A percentile compares a stretch with the other conserved stretches of the same genome.
Evolutionary conservation across 2,797 vertebrate genomes (phyloP).

Genomic region (Percopsis omiscomaycus): DNA sequence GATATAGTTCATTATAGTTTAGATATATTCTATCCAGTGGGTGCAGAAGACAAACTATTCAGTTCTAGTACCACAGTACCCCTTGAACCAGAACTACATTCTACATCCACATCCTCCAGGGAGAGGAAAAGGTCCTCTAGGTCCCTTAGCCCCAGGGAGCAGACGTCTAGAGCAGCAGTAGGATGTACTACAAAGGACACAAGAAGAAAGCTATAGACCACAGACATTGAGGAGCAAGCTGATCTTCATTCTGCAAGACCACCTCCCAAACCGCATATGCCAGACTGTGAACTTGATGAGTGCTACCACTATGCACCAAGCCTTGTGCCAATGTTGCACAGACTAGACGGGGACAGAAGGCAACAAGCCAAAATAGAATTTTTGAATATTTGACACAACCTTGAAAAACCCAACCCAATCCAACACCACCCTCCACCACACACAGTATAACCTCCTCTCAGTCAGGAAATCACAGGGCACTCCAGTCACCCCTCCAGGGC

Average conservation of each 20-base stretch:
- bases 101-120: not conserved
- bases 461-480: not conserved
- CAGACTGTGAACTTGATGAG: constrained; percentile 5
- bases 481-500: not conserved
- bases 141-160: constrained; percentile 6
- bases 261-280: constrained; percentile 1
- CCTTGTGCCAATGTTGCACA: constrained; percentile 12
- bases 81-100: not conserved
- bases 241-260: constrained; percentile 4
- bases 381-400: not conserved
- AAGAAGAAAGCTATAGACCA: not conserved
- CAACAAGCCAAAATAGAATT: constrained; percentile 9
- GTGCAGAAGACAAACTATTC: not conserved
- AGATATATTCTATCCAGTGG: not conserved
- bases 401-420: constrained; percentile 3
- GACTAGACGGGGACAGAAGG: constrained; percentile 6
- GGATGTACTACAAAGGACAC: not conserved
- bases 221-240: constrained; percentile 3
- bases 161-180: not conserved
- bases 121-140: not conserved
- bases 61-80: not conserved
- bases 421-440: constrained; percentile 1
- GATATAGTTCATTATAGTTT: not conserved
- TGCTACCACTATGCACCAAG: constrained; percentile 2
- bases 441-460: not conserved